These are phyloP conservation scores for Wasmannia auropunctata DNA, from an alignment of 1,140 invertebrate species.

Conservation along the genomic window DNA sequence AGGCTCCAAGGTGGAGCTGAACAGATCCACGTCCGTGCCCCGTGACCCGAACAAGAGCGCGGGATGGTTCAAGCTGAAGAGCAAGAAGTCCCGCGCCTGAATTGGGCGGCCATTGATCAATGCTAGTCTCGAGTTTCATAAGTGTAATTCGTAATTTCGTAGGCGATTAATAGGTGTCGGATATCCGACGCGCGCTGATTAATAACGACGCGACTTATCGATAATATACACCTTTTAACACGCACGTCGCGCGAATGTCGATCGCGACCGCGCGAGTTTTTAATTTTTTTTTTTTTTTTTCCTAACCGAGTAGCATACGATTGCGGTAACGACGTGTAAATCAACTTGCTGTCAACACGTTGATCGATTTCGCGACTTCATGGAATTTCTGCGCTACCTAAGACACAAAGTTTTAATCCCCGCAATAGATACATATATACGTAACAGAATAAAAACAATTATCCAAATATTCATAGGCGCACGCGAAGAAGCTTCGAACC, in stretches of 20 bases:
- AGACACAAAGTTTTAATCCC: constrained; percentile 7
- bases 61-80: constrained; percentile 90
- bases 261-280: constrained; percentile 18
- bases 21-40: constrained; percentile 89
- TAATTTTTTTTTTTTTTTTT: too few species aligned
- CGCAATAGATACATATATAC: not conserved
- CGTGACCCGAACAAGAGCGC: constrained; percentile 89
- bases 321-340: constrained; percentile 29
- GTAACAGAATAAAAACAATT: constrained; percentile 50
- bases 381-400: not conserved
- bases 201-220: constrained; percentile 43
- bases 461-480: constrained; percentile 50
- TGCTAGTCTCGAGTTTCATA: constrained; percentile 85
- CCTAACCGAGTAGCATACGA: constrained; percentile 53
- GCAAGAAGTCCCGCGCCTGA: constrained; percentile 86
- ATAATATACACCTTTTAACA: constrained; percentile 55
- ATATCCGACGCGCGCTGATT: constrained; percentile 14
- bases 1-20: constrained; percentile 82
- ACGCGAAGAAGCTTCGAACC: constrained; percentile 21
- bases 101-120: constrained; percentile 83
- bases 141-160: constrained; percentile 76
- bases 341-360: constrained; percentile 35
- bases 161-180: constrained; percentile 51
- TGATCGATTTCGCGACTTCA: constrained; percentile 25
- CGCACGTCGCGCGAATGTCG: constrained; percentile 22